Evolutionary conservation across 2,888 invertebrate genomes (phyloP), one percentile per base, ranked within the genome.

Genomic region (Napeogenes sylphis): DNA sequence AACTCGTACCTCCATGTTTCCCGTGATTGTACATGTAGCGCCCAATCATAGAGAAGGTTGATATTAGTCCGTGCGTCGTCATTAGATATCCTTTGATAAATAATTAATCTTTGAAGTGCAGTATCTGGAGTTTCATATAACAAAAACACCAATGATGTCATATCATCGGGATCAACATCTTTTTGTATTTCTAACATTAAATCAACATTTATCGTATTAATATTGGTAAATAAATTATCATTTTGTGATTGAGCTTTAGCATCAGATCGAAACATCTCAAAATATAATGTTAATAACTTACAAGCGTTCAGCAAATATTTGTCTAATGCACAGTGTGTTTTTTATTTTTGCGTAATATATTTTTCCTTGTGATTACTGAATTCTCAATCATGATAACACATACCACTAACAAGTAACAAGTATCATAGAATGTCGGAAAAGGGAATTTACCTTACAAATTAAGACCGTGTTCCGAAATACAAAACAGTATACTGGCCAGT

Each of bases 121-220:
- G 87, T 87, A 64, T 85, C 83, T 0, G 90, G 85, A 12, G 81
- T 74, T 54, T 89, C 85, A 62, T 90, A 90, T 3, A 90, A 69
- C 5, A 90, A 77, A 69, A 90, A 90, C 32, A 90, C 89, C 21
- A 90, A 69, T 3, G 90, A 89, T 46, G 80, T 79, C 68, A 88
- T 73, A 66, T 90, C 90, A 64, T 82, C 80, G 0, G 83, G 71
- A 61, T 84, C 79, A 42, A 90, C 68, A 66, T 89, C 87, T 63
- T 82, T 85, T 75, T 90, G 85, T 55, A 90, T 79, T 70, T 81
- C 76, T 45, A 79, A 71, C 45, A 90, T 77, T 32, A 79, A 75
- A 47, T 87, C 80, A 38, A 82, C 71, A 64, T 77, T 83, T 63
- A 87, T 76, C 42, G 71, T 62, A 47, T 82, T 75, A 30, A 76